These are phyloP conservation scores for Hydropsyche tenuis DNA, from an alignment of 1,140 invertebrate species.

Conservation along the genomic window DNA sequence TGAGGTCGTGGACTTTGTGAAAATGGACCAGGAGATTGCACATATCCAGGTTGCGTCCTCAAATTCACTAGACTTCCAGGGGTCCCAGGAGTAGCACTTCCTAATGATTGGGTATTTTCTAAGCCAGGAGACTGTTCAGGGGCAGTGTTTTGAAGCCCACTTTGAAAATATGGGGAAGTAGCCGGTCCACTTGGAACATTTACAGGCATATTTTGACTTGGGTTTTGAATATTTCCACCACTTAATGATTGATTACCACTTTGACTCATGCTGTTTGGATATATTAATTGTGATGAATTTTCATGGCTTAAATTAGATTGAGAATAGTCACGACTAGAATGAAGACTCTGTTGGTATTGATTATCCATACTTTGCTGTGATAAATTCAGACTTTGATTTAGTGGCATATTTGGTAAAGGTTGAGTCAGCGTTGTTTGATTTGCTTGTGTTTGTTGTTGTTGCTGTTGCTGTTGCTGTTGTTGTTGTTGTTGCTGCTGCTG, in stretches of 20 bases:
- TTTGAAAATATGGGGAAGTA: slow-evolving; percentile 48
- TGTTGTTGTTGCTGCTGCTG: slow-evolving; percentile 60
- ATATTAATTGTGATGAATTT: slow-evolving; percentile 35
- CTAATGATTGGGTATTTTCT: slow-evolving; percentile 26
- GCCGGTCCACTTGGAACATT: slow-evolving; percentile 42
- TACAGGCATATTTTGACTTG: slow-evolving; percentile 35
- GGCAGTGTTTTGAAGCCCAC: slow-evolving; percentile 7
- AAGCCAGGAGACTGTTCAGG: slow-evolving; percentile 33
- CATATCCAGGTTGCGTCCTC: slow-evolving; percentile 45
- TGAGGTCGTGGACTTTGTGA: slow-evolving; percentile 49
- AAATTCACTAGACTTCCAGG: slow-evolving; percentile 44
- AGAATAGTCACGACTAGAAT: slow-evolving; percentile 37
- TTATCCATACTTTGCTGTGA: slow-evolving; percentile 31
- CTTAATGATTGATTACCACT: slow-evolving; percentile 25
- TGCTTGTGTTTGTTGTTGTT: slow-evolving; percentile 56
- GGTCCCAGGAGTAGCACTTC: slow-evolving; percentile 52
- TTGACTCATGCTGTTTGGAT: slow-evolving; percentile 38
- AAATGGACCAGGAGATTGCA: slow-evolving; percentile 48
- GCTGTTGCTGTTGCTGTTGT: slow-evolving; percentile 59
- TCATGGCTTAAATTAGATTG: slow-evolving; percentile 35
- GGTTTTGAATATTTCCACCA: slow-evolving; percentile 21
- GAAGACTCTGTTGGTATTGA: slow-evolving; percentile 25
- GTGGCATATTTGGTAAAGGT: slow-evolving; percentile 35
- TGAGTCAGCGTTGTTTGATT: slow-evolving; percentile 18
- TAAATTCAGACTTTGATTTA: slow-evolving; percentile 34